Evolutionary conservation across 1,140 invertebrate genomes (phyloP).

Genomic region (Campoletis sonorensis): DNA sequence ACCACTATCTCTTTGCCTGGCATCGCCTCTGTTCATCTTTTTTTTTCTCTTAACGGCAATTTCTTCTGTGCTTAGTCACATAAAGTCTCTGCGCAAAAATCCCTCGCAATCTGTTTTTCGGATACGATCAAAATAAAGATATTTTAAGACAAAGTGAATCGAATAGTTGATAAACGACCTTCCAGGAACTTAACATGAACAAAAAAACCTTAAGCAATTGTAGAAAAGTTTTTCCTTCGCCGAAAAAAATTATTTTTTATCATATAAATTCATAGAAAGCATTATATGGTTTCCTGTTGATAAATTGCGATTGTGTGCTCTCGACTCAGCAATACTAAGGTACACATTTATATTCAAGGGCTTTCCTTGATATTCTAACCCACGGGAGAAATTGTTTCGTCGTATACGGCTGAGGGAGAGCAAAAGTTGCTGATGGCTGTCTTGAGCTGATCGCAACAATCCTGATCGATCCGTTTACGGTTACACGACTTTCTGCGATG

Average conservation of each 20-base stretch:
- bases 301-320: background rate
- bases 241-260: no score
- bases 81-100: slow-evolving; percentile 62
- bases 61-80: slow-evolving; percentile 29
- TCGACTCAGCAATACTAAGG: slow-evolving; percentile 20
- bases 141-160: slow-evolving; percentile 53
- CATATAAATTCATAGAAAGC: no score
- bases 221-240: no score
- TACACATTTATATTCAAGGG: slow-evolving; percentile 28
- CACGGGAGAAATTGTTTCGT: slow-evolving; percentile 1
- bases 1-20: slow-evolving; percentile 23
- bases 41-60: slow-evolving; percentile 39
- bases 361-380: background rate
- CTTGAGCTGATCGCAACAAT: slow-evolving; percentile 41
- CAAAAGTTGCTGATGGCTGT: slow-evolving; percentile 30
- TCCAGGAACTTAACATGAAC: no score
- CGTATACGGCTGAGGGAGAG: background rate
- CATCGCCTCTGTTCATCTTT: slow-evolving; percentile 43
- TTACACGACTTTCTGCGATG: slow-evolving; percentile 12
- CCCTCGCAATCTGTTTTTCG: slow-evolving; percentile 65
- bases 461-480: slow-evolving; percentile 33
- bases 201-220: no score
- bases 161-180: background rate
- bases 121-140: slow-evolving; percentile 73
- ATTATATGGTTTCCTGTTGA: background rate